Percentiles rank a stretch among this genome's conserved stretches.
Conservation (phyloP, 64 coral and sea anemone species). For the Acropora tenuis region DNA sequence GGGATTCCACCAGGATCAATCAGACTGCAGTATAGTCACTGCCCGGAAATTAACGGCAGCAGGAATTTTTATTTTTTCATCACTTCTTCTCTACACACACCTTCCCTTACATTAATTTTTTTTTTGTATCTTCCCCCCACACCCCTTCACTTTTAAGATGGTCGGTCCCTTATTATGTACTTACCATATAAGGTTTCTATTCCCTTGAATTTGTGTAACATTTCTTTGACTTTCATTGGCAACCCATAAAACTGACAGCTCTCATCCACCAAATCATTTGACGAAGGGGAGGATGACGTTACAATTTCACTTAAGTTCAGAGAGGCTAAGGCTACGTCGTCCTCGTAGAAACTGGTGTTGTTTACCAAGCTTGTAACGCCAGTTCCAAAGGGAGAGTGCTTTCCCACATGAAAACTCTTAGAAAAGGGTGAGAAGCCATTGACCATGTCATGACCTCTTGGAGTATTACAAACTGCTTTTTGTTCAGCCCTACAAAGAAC, state of each 20-base stretch:
- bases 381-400: background rate
- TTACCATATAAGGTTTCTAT: conserved; percentile 79
- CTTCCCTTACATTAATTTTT: too few relatives aligned
- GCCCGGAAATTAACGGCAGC: too few relatives aligned
- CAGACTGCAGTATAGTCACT: too few relatives aligned
- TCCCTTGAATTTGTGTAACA: conserved; percentile 63
- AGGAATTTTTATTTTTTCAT: too few relatives aligned
- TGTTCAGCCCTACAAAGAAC: background rate
- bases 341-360: conserved; percentile 22
- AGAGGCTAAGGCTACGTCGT: conserved; percentile 17
- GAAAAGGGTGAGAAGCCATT: background rate
- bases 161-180: background rate
- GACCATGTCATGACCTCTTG: background rate
- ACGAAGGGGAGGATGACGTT: background rate
- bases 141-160: too few relatives aligned
- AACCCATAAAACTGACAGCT: conserved; percentile 67
- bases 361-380: background rate
- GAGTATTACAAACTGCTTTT: conserved; percentile 8
- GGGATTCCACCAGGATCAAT: too few relatives aligned
- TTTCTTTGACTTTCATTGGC: conserved; percentile 50
- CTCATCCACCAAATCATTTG: background rate
- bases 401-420: background rate
- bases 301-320: conserved; percentile 33
- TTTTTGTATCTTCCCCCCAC: too few relatives aligned
- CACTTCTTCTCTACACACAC: too few relatives aligned